Evolutionary conservation across 2,797 vertebrate species (phyloP).

Genomic region (Fistularia commersonii): DNA sequence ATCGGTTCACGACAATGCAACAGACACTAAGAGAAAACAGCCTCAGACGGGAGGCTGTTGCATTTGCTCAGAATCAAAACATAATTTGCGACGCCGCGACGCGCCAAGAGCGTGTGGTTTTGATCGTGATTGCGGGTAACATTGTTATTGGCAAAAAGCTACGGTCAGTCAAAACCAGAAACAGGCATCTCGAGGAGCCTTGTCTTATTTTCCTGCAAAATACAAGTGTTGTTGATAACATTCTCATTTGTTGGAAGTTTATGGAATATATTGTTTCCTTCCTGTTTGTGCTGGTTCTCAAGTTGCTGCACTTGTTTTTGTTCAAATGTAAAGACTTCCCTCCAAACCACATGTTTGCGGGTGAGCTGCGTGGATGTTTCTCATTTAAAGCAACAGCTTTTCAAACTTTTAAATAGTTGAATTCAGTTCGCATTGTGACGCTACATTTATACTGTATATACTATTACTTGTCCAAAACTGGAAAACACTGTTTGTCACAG

Average conservation of each 20-base stretch:
- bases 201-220: slow-evolving; percentile 53
- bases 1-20: slow-evolving; percentile 36
- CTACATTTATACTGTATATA: slow-evolving; percentile 21
- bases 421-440: slow-evolving; percentile 34
- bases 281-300: slow-evolving; percentile 66
- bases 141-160: slow-evolving; percentile 68
- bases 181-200: slow-evolving; percentile 58
- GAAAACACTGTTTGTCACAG: slow-evolving; percentile 30
- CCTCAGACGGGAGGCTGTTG: slow-evolving; percentile 59
- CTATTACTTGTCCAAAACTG: slow-evolving; percentile 20
- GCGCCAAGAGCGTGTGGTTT: slow-evolving; percentile 67
- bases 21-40: slow-evolving; percentile 42
- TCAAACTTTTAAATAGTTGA: slow-evolving; percentile 39
- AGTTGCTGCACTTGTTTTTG: slow-evolving; percentile 64
- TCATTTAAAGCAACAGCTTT: slow-evolving; percentile 51
- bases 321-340: slow-evolving; percentile 45
- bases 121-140: slow-evolving; percentile 69
- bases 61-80: slow-evolving; percentile 70
- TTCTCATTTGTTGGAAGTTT: slow-evolving; percentile 60
- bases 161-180: slow-evolving; percentile 64
- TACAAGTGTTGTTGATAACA: slow-evolving; percentile 69
- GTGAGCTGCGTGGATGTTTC: slow-evolving; percentile 42
- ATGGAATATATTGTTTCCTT: slow-evolving; percentile 72
- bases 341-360: slow-evolving; percentile 64
- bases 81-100: slow-evolving; percentile 62